Evolutionary conservation across 1,140 invertebrate species (phyloP).

Genomic region (Lysiphlebus fabarum): DNA sequence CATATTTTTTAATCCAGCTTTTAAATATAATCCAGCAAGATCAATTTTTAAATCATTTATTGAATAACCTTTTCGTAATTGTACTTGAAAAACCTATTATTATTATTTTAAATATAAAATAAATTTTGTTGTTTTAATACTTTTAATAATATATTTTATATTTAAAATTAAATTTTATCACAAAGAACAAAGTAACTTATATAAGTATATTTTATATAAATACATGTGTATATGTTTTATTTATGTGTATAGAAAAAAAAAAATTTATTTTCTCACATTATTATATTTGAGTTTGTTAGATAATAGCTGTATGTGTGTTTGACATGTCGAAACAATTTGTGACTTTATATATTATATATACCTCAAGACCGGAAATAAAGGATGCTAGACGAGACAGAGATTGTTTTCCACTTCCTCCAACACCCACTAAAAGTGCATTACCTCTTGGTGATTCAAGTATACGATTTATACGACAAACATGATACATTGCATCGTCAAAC

Average conservation of each 20-base stretch:
- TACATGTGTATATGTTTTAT: no score
- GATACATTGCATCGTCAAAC: conserved; percentile 92
- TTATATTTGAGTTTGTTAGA: conserved; percentile 2
- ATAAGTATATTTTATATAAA: no score
- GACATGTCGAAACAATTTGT: conserved; percentile 15
- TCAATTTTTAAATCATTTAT: conserved; percentile 81
- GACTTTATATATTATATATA: conserved; percentile 40
- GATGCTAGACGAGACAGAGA: conserved; percentile 82
- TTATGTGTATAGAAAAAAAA: no score
- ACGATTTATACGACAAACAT: conserved; percentile 88
- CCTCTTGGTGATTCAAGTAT: conserved; percentile 88
- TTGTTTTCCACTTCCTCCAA: conserved; percentile 93
- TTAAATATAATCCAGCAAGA: conserved; percentile 78
- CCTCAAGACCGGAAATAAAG: conserved; percentile 84
- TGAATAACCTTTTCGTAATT: conserved; percentile 83
- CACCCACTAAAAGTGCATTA: conserved; percentile 88
- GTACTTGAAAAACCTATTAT: conserved; percentile 67
- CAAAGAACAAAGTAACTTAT: no score
- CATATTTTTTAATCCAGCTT: conserved; percentile 83
- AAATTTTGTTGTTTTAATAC: not conserved
- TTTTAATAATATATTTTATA: not conserved
- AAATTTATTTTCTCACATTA: not conserved
- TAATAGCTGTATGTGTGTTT: conserved; percentile 8
- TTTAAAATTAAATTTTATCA: not conserved
- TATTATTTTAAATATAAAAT: not conserved